These are phyloP conservation scores for Mormyrus iriodes DNA, from an alignment of 2,113 vertebrate species.

Conservation along the genomic window DNA sequence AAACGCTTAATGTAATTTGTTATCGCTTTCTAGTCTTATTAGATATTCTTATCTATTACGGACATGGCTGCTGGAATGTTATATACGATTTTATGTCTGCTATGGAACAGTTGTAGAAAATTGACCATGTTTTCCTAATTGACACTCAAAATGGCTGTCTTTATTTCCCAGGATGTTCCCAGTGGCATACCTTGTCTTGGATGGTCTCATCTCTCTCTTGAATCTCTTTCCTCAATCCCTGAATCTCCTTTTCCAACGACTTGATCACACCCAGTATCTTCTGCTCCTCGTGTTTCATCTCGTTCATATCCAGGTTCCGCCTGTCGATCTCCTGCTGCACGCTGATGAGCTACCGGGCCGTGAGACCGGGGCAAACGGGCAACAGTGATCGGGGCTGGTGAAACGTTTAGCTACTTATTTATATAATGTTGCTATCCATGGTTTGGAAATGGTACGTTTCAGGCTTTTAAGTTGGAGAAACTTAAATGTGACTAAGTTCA, in stretches of 20 bases:
- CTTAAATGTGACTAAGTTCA: background rate
- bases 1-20: background rate
- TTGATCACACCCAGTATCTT: slow-evolving; percentile 71
- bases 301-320: slow-evolving; percentile 55
- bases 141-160: background rate
- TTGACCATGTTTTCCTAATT: background rate
- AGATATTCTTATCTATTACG: background rate
- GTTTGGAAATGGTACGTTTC: background rate
- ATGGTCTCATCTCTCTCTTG: slow-evolving; percentile 71
- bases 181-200: slow-evolving; percentile 73
- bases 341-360: slow-evolving; percentile 62
- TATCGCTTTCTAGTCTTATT: background rate
- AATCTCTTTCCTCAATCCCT: slow-evolving; percentile 73
- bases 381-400: background rate
- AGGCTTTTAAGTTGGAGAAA: background rate
- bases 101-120: background rate
- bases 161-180: background rate
- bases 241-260: slow-evolving; percentile 76
- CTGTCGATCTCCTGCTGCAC: slow-evolving; percentile 78
- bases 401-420: background rate
- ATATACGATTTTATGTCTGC: background rate
- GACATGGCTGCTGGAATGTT: background rate
- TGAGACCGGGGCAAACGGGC: background rate
- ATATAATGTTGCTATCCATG: background rate
- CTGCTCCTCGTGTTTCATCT: slow-evolving; percentile 69